phyloP scores from a whole-genome alignment of 2,888 invertebrate species.

The Phanerotoma sp. region DNA sequence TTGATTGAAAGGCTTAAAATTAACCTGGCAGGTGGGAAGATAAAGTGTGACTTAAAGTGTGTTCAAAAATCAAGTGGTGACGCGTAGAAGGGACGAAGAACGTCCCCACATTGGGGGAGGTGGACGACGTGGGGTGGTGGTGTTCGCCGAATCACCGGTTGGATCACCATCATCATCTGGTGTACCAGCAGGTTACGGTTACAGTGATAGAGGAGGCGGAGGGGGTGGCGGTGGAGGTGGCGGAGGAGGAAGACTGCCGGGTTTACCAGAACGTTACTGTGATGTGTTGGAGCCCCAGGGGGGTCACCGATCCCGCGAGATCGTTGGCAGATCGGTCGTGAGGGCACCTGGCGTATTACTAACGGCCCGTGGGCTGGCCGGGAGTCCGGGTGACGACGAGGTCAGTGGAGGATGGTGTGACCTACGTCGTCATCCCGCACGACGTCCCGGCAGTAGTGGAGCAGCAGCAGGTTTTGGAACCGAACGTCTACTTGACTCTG shows the following conservation, averaged over 20 bases:
- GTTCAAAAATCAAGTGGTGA: constrained; percentile 21
- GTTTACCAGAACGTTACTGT: constrained; percentile 46
- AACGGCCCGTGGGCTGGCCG: constrained; percentile 60
- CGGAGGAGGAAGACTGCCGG: constrained; percentile 44
- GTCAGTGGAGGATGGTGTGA: constrained; percentile 51
- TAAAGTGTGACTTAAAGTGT: neutral
- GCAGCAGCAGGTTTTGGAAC: constrained; percentile 59
- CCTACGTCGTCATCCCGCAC: constrained; percentile 50
- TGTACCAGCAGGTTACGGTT: neutral
- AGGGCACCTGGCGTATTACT: constrained; percentile 48
- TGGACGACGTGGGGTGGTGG: constrained; percentile 20
- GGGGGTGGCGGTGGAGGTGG: constrained; percentile 33
- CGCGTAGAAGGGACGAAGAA: constrained; percentile 22
- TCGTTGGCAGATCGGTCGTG: constrained; percentile 43
- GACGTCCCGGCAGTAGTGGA: constrained; percentile 46
- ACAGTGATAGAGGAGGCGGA: constrained; percentile 17
- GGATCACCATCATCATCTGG: constrained; percentile 25
- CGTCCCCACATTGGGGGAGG: constrained; percentile 17
- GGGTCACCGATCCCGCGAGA: constrained; percentile 39
- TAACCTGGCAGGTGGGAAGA: too few relatives aligned
- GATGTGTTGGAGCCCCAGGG: constrained; percentile 54
- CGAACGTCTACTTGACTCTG: constrained; percentile 57
- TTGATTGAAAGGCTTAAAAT: too few relatives aligned
- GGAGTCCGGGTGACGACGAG: constrained; percentile 49
- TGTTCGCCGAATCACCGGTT: constrained; percentile 23